Evolutionary conservation across 2,888 invertebrate genomes (phyloP), one percentile per base, ranked within the genome.

Genomic region (Trimorus sp.): DNA sequence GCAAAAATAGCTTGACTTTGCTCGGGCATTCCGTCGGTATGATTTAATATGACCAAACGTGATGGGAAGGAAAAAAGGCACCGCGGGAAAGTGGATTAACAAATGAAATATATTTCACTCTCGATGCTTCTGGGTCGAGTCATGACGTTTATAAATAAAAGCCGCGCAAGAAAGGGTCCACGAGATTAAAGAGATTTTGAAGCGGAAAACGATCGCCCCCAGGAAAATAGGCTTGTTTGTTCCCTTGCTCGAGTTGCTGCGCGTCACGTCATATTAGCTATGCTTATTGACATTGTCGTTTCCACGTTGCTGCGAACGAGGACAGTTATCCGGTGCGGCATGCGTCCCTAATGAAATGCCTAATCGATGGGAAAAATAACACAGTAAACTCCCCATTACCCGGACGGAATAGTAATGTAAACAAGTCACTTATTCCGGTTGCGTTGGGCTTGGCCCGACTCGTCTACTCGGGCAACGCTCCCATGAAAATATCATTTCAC

Each of bases 331-430:
- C 37, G 56, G 9, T 48, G 42, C 16, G 12, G 26, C 36, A 12
- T 48, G 63, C 40, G 73, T n/a, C 26, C 40, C 15, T 54, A 60
- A 65, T 68, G 45, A 68, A 68, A 68, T 77, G 65, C 60, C 63
- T 77, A 77, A 77, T 77, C 70, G 69, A 60, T 63, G 62, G 60
- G 53, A 68, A 70, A 70, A 65, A 56, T 56, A 56, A 56, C 60
- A 77, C 77, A 37, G 63, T 59, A 71, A 70, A 71, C 65, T 65
- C 63, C 49, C 70, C 38, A 12, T 71, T 53, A 68, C 26, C 36
- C 38, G 40, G 59, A 63, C 65, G 48, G 71, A 70, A 70, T 77
- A 77, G 58, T 69, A 77, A 77, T 70, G 77, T 63, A 77, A 77
- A 70, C 70, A 77, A 63, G 63, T 70, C 56, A 54, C 26, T 69